Evolutionary conservation across 1,140 invertebrate species (phyloP), one percentile per base, ranked within the genome.

Genomic region (Drosophila pallidifrons): DNA sequence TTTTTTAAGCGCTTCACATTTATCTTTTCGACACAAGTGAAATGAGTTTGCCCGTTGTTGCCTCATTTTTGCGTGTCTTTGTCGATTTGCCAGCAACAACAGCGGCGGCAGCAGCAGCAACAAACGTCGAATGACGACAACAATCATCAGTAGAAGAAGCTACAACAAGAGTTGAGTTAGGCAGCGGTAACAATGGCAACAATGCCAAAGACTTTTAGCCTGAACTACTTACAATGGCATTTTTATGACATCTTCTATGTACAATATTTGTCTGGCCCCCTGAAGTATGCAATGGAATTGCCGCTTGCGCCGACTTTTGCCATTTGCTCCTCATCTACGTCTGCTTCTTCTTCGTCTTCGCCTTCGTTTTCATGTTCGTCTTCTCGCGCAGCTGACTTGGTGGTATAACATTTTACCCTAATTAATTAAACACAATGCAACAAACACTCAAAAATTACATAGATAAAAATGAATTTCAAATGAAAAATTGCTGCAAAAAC

Each of bases 1-100:
- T 91, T 91, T 90, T 90, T 90, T 90, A 90, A 90, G 87, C 86
- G 87, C 81, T 90, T 87, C 79, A 77, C 86, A 90, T 90, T 90
- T 90, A 90, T 90, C 86, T 91, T 90, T 90, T 91, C 87, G 81
- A 88, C 85, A 81, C 86, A 85, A 85, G 64, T 81, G 81, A 88
- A 89, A 88, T 85, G 85, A 87, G 83, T 83, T 87, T 87, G 76
- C 41, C 64, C 25, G 52, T 70, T 43, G n/a, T 59, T 66, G 25
- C 47, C 10, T 15, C 11, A 25, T 64, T 75, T 71, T 89, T 61
- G 81, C 86, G 85, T 90, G 81, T 68, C 85, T 79, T 69, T 75
- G 70, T 79, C 85, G 77, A 87, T 82, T 87, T 83, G 74, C 66
- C 60, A 64, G 68, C 77, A 79, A 75, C 46, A 76, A 63, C 61